Conservation (phyloP, 2,797 vertebrate species). For the Echiichthys vipera region DNA sequence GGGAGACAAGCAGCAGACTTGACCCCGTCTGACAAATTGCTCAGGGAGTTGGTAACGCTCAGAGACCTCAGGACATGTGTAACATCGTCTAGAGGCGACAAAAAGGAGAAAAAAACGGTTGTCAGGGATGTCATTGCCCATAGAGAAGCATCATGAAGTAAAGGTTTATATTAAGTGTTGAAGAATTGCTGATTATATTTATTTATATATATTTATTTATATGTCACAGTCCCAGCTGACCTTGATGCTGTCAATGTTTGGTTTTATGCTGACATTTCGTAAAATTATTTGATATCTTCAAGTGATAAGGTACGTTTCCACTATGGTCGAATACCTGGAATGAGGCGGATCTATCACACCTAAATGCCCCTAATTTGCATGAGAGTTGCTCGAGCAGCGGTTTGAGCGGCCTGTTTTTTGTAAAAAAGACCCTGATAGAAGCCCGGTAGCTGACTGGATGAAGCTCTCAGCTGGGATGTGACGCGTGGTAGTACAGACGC, state of each 20-base stretch:
- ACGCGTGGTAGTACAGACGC: no score
- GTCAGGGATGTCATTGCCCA: not conserved
- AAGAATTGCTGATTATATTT: not conserved
- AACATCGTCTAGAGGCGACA: conserved; percentile 84
- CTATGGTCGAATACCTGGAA: no score
- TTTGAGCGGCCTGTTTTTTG: no score
- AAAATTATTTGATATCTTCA: not conserved
- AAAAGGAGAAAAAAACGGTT: not conserved
- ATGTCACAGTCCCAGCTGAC: not conserved
- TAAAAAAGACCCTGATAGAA: no score
- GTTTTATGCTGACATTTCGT: no score
- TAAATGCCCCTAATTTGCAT: no score
- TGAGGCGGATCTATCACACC: no score
- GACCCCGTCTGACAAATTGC: conserved; percentile 85
- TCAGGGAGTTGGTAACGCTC: conserved; percentile 88
- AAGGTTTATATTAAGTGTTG: not conserved
- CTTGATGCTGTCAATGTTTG: not conserved
- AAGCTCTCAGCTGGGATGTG: no score
- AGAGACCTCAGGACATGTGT: conserved; percentile 86
- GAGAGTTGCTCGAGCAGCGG: no score
- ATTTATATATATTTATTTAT: not conserved
- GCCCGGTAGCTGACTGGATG: no score
- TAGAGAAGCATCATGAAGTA: not conserved
- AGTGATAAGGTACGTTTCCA: no score
- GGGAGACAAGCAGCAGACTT: conserved; percentile 89